phyloP scores from a whole-genome alignment of 1,140 invertebrate genomes.

The Planococcus citri region DNA sequence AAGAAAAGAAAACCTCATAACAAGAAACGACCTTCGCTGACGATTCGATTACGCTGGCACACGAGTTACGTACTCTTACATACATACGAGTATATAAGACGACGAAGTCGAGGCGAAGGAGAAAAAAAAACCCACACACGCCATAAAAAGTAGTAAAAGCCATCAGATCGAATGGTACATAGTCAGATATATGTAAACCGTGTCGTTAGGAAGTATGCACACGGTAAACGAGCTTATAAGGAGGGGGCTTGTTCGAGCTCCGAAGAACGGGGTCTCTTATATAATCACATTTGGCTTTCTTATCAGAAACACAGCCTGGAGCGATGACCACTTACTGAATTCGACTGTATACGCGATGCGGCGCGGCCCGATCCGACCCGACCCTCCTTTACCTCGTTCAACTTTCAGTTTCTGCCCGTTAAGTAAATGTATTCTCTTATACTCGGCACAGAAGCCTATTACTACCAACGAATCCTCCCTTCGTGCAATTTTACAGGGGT shows the following conservation, averaged over 20 bases:
- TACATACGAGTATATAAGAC: too few species aligned
- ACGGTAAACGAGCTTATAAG: conserved; percentile 5
- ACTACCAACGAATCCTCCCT: neutral
- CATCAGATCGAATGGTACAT: neutral
- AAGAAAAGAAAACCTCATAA: too few species aligned
- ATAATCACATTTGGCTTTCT: conserved; percentile 17
- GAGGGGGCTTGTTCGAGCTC: neutral
- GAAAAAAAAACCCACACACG: too few species aligned
- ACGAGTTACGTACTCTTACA: too few species aligned
- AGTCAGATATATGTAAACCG: neutral
- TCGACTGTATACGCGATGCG: conserved; percentile 7
- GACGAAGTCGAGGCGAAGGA: too few species aligned
- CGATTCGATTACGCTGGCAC: too few species aligned
- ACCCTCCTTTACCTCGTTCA: conserved; percentile 10
- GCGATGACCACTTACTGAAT: conserved; percentile 10
- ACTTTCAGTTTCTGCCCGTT: conserved; percentile 6
- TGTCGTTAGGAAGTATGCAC: neutral
- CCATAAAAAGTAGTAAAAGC: too few species aligned
- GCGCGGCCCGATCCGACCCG: too few species aligned
- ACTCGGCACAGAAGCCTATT: neutral
- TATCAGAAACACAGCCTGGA: conserved; percentile 7
- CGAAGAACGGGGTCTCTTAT: neutral
- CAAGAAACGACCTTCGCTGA: too few species aligned
- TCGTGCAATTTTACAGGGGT: conserved; percentile 14
- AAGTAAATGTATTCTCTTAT: conserved; percentile 14